Evolutionary conservation across 2,113 vertebrate species (phyloP).

Genomic region (Tachycineta bicolor): DNA sequence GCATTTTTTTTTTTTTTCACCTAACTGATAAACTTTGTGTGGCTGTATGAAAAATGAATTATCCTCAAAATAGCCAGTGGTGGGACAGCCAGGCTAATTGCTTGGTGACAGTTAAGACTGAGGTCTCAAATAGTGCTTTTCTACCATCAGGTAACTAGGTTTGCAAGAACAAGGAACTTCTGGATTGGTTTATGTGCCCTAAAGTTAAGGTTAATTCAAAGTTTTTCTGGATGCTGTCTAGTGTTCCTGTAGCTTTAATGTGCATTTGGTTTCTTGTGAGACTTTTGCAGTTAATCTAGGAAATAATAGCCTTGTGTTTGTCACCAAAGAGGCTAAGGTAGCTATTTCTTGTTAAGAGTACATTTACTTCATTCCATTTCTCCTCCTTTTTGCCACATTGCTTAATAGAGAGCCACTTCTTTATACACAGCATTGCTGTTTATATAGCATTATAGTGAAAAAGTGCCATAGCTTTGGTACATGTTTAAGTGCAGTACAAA

Average conservation of each 20-base stretch:
- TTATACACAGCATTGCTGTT: not conserved
- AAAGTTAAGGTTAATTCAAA: not conserved
- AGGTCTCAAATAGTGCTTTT: not conserved
- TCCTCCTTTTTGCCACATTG: not conserved
- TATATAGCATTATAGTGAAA: not conserved
- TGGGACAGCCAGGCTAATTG: not conserved
- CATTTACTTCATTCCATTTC: not conserved
- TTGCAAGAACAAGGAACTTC: not conserved
- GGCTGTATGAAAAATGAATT: not conserved
- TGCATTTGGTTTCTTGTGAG: not conserved
- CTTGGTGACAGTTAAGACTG: not conserved
- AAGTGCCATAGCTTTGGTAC: not conserved
- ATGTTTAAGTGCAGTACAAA: not conserved
- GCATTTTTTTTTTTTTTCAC: no score
- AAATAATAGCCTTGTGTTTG: not conserved
- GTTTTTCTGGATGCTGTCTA: not conserved
- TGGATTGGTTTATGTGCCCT: not conserved
- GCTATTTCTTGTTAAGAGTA: not conserved
- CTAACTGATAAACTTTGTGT: not conserved
- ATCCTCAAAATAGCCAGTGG: not conserved
- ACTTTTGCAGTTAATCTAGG: not conserved
- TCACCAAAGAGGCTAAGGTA: not conserved
- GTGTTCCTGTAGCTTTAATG: not conserved
- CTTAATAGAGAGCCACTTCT: not conserved
- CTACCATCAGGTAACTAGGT: not conserved